These are phyloP conservation scores for Lapara coniferarum DNA, from an alignment of 2,888 invertebrate genomes.

Conservation along the genomic window DNA sequence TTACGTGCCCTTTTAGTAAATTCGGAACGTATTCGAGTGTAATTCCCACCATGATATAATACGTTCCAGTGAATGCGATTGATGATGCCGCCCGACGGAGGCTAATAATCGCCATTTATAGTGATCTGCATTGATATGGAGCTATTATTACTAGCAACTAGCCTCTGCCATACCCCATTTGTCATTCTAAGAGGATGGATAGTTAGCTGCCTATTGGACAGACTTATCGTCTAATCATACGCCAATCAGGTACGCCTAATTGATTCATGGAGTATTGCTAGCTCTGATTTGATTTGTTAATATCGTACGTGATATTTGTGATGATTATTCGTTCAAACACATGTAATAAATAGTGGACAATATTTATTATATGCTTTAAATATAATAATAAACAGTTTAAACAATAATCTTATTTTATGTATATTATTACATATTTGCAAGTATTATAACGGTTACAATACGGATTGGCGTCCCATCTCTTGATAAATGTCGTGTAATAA, in stretches of 20 bases:
- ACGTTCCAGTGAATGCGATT: slow-evolving; percentile 51
- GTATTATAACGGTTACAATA: too few species aligned
- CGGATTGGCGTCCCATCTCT: too few species aligned
- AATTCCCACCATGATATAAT: slow-evolving; percentile 8
- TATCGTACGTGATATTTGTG: neutral
- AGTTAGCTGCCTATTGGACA: slow-evolving; percentile 41
- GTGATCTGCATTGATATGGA: slow-evolving; percentile 72
- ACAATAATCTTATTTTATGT: too few species aligned
- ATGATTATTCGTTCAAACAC: neutral
- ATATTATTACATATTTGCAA: too few species aligned
- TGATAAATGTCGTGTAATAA: too few species aligned
- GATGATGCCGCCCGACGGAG: slow-evolving; percentile 57
- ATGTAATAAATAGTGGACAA: neutral
- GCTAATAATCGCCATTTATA: slow-evolving; percentile 78
- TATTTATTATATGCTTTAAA: too few species aligned
- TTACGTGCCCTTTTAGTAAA: slow-evolving; percentile 7
- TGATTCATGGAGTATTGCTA: slow-evolving; percentile 30
- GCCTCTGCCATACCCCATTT: slow-evolving; percentile 37
- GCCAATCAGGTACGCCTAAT: slow-evolving; percentile 38
- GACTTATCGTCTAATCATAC: slow-evolving; percentile 50
- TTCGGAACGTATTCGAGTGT: neutral
- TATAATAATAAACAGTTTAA: too few species aligned
- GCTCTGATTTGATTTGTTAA: slow-evolving; percentile 20
- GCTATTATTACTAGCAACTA: slow-evolving; percentile 60
- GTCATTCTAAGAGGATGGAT: slow-evolving; percentile 36